Evolutionary conservation across 2,797 vertebrate genomes (phyloP).

Genomic region (Acomys russatus): DNA sequence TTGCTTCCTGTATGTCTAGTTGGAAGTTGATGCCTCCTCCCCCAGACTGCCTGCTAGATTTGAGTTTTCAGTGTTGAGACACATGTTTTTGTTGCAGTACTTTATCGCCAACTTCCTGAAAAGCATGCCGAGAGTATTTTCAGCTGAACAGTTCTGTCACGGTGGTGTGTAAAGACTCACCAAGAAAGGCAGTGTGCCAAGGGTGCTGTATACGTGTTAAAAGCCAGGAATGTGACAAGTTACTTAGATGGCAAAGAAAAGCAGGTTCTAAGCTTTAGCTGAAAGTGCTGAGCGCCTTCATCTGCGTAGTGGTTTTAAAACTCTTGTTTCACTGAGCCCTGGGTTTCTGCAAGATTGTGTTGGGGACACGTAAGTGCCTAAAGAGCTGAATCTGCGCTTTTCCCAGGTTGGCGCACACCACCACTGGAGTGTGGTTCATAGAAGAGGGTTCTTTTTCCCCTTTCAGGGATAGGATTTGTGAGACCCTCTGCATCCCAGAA

Average conservation of each 20-base stretch:
- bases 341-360: background rate
- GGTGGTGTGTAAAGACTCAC: constrained; percentile 57
- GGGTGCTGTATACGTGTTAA: constrained; percentile 26
- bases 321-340: background rate
- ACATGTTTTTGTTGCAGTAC: constrained; percentile 62
- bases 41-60: constrained; percentile 6
- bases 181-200: constrained; percentile 48
- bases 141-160: constrained; percentile 59
- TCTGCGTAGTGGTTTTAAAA: constrained; percentile 5
- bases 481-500: background rate
- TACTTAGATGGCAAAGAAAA: constrained; percentile 50
- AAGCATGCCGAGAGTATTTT: constrained; percentile 71
- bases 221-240: constrained; percentile 15
- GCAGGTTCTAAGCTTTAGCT: background rate
- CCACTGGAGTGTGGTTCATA: background rate
- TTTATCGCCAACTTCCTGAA: constrained; percentile 67
- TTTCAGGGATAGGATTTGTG: background rate
- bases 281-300: background rate
- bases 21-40: constrained; percentile 43
- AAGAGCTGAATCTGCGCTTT: background rate
- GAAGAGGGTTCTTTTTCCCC: background rate
- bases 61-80: constrained; percentile 65
- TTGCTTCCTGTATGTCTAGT: constrained; percentile 36
- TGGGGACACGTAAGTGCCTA: background rate
- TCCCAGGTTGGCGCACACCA: background rate